A percentile compares a stretch with the other conserved stretches of the same genome.
These are phyloP conservation scores for Podabrus alpinus DNA, from an alignment of 2,888 invertebrate genomes.

Conservation along the genomic window DNA sequence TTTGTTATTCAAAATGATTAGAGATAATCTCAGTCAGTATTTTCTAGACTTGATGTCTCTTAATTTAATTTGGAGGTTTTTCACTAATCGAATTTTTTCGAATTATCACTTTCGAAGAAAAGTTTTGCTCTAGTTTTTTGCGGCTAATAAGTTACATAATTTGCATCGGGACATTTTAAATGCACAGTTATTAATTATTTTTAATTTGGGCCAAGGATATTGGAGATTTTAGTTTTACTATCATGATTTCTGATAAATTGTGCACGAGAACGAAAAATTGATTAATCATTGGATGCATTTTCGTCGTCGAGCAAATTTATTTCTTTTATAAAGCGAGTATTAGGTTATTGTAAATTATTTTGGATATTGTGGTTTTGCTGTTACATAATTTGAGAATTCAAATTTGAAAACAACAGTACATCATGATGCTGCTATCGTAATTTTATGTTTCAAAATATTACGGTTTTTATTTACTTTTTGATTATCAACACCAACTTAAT, in stretches of 20 bases:
- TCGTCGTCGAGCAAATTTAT: no score
- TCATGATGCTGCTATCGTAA: not conserved
- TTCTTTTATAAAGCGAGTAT: not conserved
- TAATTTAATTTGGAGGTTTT: not conserved
- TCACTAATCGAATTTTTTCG: not conserved
- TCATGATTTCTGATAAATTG: not conserved
- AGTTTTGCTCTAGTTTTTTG: not conserved
- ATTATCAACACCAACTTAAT: not conserved
- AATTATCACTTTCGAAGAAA: not conserved
- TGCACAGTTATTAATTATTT: conserved; percentile 1
- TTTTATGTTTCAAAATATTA: not conserved
- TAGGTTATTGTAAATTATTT: not conserved
- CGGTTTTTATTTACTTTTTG: not conserved
- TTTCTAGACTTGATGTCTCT: conserved; percentile 15
- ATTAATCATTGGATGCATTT: not conserved
- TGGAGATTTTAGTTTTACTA: conserved; percentile 1
- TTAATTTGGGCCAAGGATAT: conserved; percentile 19
- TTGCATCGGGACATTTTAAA: not conserved
- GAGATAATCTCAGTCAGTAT: not conserved
- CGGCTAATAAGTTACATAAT: not conserved
- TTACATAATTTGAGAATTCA: not conserved
- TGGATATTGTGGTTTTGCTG: not conserved
- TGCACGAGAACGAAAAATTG: not conserved
- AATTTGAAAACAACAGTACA: not conserved
- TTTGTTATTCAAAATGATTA: not conserved